phyloP scores from a whole-genome alignment of 2,113 vertebrate species.

The Bubalus kerabau region DNA sequence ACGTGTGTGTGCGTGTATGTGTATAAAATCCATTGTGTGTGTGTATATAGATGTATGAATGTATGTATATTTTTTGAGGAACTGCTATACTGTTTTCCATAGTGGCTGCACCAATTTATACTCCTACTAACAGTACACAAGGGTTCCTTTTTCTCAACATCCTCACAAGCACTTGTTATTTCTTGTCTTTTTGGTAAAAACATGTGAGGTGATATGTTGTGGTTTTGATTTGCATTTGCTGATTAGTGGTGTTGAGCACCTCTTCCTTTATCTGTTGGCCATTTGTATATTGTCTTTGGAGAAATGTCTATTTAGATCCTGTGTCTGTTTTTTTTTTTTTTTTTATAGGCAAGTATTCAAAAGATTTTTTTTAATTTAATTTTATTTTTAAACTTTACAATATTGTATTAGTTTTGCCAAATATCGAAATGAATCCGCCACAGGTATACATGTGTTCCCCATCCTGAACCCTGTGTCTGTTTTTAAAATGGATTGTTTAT shows the following conservation, averaged over 20 bases:
- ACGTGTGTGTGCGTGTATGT: background rate
- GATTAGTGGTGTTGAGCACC: background rate
- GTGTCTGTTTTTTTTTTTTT: background rate
- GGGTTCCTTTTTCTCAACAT: background rate
- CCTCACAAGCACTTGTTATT: background rate
- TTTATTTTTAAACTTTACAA: too few relatives aligned
- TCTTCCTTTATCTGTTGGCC: background rate
- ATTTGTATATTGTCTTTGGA: background rate
- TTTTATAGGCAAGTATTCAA: too few relatives aligned
- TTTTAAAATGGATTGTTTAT: background rate
- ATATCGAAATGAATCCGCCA: too few relatives aligned
- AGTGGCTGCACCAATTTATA: background rate
- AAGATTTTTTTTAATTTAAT: too few relatives aligned
- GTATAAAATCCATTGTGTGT: background rate
- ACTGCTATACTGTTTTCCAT: background rate
- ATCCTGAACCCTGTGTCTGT: background rate
- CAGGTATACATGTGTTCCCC: too few relatives aligned
- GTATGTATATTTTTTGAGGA: background rate
- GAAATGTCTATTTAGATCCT: background rate
- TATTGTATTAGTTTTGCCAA: too few relatives aligned
- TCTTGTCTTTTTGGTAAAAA: background rate
- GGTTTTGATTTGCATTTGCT: background rate
- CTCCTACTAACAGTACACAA: background rate
- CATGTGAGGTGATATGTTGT: background rate
- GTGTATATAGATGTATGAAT: background rate